phyloP scores from a whole-genome alignment of 2,888 invertebrate species.

The Lissonota sp. region DNA sequence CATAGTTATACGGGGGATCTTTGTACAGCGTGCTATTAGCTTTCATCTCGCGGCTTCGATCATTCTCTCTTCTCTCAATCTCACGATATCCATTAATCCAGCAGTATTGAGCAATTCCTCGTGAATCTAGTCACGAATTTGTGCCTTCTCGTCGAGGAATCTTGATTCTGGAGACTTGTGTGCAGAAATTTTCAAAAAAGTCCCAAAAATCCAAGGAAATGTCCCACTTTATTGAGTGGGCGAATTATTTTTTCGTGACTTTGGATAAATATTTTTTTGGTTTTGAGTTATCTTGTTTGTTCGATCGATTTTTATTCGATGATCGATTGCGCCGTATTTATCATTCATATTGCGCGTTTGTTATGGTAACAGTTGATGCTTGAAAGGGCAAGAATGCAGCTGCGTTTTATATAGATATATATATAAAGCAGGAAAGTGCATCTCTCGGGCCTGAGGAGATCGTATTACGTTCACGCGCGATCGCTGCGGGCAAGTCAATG shows the following conservation, averaged over 20 bases:
- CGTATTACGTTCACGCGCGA: slow-evolving; percentile 66
- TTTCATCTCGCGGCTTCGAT: slow-evolving; percentile 54
- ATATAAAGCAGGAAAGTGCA: slow-evolving; percentile 24
- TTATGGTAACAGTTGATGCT: slow-evolving; percentile 51
- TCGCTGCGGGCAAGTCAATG: slow-evolving; percentile 64
- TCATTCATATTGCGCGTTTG: slow-evolving; percentile 21
- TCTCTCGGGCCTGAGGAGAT: slow-evolving; percentile 48
- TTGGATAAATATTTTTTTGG: too few relatives aligned
- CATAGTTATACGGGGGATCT: slow-evolving; percentile 17
- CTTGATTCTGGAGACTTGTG: background rate
- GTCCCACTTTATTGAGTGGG: too few relatives aligned
- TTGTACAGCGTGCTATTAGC: slow-evolving; percentile 49
- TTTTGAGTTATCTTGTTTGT: too few relatives aligned
- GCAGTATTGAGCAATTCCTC: background rate
- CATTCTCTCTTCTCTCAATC: slow-evolving; percentile 53
- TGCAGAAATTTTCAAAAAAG: too few relatives aligned
- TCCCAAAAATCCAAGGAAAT: too few relatives aligned
- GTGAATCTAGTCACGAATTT: slow-evolving; percentile 1
- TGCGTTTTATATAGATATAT: background rate
- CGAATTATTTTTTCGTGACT: too few relatives aligned
- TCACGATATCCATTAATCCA: slow-evolving; percentile 10
- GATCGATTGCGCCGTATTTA: slow-evolving; percentile 1
- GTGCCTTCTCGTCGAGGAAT: background rate
- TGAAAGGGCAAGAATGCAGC: slow-evolving; percentile 47
- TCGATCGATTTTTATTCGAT: too few relatives aligned